Conservation (phyloP, 2,888 invertebrate genomes). For the Dryocosmus kuriphilus region DNA sequence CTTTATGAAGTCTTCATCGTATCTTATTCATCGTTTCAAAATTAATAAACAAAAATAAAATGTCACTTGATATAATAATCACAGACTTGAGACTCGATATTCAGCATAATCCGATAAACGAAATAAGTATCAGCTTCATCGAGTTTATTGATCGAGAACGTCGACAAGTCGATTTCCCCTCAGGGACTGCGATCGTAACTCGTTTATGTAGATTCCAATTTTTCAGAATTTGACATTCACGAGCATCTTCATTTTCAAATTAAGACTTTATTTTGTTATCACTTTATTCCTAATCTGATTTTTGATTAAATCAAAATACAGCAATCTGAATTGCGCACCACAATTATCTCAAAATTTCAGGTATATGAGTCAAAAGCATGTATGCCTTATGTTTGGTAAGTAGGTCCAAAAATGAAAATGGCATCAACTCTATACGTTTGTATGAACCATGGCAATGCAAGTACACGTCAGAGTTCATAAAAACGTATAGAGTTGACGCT, state of each 20-base stretch:
- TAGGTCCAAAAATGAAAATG: no score
- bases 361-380: no score
- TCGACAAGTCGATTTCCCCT: conserved; percentile 1
- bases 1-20: conserved; percentile 5
- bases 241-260: not conserved
- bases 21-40: conserved; percentile 17
- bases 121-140: conserved; percentile 25
- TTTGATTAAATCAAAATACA: not conserved
- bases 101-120: conserved; percentile 31
- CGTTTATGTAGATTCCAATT: conserved; percentile 7
- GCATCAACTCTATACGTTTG: no score
- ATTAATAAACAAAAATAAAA: conserved; percentile 19
- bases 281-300: not conserved
- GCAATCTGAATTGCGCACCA: no score
- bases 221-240: not conserved
- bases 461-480: no score
- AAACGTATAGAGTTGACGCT: no score
- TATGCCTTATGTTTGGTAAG: no score
- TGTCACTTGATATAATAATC: conserved; percentile 35
- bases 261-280: not conserved
- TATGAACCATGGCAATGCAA: no score
- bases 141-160: conserved; percentile 19
- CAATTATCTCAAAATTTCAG: not conserved
- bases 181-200: not conserved
- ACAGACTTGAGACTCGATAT: conserved; percentile 28